These are phyloP conservation scores for Seriola aureovittata DNA, from an alignment of 2,113 vertebrate species.

Conservation along the genomic window DNA sequence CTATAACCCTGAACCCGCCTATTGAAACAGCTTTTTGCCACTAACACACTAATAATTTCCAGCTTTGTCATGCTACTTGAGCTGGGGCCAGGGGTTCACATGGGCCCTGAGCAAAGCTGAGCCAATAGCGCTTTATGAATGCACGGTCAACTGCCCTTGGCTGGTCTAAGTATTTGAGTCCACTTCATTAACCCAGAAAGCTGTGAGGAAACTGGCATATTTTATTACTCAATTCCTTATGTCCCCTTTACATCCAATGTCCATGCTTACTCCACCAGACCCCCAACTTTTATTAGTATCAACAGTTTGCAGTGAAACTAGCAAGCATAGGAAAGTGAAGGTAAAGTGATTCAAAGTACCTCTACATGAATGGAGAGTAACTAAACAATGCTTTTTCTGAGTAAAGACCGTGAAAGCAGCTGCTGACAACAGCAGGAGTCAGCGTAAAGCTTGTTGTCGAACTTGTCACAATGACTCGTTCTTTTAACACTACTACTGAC, in stretches of 20 bases:
- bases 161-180: not conserved
- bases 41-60: not conserved
- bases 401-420: conserved; percentile 59
- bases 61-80: not conserved
- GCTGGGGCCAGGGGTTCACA: not conserved
- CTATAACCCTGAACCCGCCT: not conserved
- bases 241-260: not conserved
- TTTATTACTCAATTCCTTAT: not conserved
- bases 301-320: not conserved
- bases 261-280: not conserved
- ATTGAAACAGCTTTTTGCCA: not conserved
- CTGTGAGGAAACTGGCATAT: conserved; percentile 18
- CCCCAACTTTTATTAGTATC: not conserved
- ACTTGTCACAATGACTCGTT: conserved; percentile 71
- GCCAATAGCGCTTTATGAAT: not conserved
- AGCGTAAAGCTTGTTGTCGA: conserved; percentile 68
- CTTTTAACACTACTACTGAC: conserved; percentile 53
- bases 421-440: conserved; percentile 56
- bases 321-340: not conserved
- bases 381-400: conserved; percentile 51
- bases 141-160: conserved; percentile 2
- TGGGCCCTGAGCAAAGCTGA: not conserved
- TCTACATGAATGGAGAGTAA: conserved; percentile 23
- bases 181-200: conserved; percentile 8
- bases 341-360: not conserved